A percentile compares a stretch with the other conserved stretches of the same genome.
Evolutionary conservation across 2,113 vertebrate species (phyloP).

Genomic region (Mus spicilegus): DNA sequence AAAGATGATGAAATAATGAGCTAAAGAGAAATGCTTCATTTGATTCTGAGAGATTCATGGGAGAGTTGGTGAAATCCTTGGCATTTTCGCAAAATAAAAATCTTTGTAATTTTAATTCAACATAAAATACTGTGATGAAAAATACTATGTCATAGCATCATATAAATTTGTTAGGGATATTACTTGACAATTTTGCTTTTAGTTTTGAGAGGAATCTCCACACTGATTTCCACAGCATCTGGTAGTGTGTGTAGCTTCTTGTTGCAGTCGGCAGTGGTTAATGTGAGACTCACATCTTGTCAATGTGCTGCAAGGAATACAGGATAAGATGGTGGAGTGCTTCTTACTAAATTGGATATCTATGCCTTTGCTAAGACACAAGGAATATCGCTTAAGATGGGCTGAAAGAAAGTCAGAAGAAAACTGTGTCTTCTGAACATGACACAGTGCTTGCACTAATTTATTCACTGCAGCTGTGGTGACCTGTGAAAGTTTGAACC

Average conservation of each 20-base stretch:
- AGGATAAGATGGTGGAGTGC: background rate
- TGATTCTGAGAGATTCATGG: background rate
- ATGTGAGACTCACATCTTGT: too few relatives aligned
- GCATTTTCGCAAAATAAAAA: conserved; percentile 5
- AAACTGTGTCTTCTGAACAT: background rate
- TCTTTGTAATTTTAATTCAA: background rate
- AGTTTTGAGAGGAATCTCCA: background rate
- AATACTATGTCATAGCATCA: background rate
- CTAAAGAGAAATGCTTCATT: background rate
- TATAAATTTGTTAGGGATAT: background rate
- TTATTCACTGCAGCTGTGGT: background rate
- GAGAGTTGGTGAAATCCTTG: background rate
- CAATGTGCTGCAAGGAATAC: background rate
- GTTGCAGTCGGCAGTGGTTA: background rate
- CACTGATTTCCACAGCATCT: background rate
- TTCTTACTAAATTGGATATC: too few relatives aligned
- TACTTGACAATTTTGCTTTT: background rate
- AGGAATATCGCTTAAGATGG: background rate
- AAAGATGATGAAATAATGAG: background rate
- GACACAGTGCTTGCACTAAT: background rate
- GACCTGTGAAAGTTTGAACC: background rate
- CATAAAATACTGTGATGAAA: background rate
- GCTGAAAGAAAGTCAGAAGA: background rate
- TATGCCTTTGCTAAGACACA: background rate
- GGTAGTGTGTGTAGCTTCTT: background rate